These are phyloP conservation scores for Homalodisca vitripennis DNA, from an alignment of 1,140 invertebrate genomes.

Conservation along the genomic window DNA sequence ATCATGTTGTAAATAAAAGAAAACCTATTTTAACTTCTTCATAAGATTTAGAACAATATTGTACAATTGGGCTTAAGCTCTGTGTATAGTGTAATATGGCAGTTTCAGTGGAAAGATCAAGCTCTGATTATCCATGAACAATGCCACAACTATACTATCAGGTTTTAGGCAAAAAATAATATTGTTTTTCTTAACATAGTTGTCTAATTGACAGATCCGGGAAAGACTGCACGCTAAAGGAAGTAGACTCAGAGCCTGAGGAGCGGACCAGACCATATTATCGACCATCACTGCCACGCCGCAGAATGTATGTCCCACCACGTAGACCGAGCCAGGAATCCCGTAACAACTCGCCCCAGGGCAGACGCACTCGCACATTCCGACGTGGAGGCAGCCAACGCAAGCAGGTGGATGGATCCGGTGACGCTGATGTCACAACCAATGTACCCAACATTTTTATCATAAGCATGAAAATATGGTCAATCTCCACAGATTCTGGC, in stretches of 20 bases:
- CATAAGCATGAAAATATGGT: slow-evolving; percentile 1
- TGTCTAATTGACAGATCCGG: slow-evolving; percentile 54
- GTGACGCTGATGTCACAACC: background rate
- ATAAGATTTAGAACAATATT: too few species aligned
- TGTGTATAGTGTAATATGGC: too few species aligned
- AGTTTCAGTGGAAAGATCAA: too few species aligned
- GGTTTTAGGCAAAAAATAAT: too few species aligned
- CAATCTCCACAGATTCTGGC: too few species aligned
- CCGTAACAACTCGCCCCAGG: background rate
- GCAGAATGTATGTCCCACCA: background rate
- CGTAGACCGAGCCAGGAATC: background rate
- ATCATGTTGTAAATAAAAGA: too few species aligned
- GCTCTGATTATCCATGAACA: too few species aligned
- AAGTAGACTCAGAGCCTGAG: slow-evolving; percentile 60
- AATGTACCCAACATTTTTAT: background rate
- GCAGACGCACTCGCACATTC: slow-evolving; percentile 28
- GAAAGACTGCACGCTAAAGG: slow-evolving; percentile 58
- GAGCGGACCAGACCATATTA: slow-evolving; percentile 34
- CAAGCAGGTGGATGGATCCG: slow-evolving; percentile 21
- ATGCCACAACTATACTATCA: too few species aligned
- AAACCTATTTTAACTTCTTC: too few species aligned
- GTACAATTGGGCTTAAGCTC: too few species aligned
- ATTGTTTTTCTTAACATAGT: too few species aligned
- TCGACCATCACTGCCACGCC: background rate
- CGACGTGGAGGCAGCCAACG: background rate